phyloP scores from a whole-genome alignment of 2,113 vertebrate genomes.

The Rhea pennata region DNA sequence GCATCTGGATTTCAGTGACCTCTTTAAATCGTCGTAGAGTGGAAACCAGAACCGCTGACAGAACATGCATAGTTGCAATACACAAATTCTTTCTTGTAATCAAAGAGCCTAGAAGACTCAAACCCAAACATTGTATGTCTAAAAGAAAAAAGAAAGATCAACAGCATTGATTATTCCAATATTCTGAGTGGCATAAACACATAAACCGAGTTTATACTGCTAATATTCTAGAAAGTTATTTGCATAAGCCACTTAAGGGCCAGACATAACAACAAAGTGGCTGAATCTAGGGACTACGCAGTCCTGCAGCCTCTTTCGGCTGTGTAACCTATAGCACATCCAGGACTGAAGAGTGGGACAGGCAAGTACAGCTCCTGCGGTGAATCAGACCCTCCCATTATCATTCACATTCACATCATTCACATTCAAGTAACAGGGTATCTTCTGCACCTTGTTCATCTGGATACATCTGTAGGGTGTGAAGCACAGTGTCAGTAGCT shows the following conservation, averaged over 20 bases:
- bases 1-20: slow-evolving; percentile 81
- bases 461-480: slow-evolving; percentile 92
- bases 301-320: background rate
- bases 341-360: background rate
- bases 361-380: background rate
- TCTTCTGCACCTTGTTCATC: slow-evolving; percentile 81
- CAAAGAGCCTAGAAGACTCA: slow-evolving; percentile 85
- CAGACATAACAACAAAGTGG: background rate
- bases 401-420: background rate
- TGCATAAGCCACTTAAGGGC: background rate
- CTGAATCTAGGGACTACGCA: background rate
- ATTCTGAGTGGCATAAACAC: background rate
- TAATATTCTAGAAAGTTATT: background rate
- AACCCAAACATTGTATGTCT: slow-evolving; percentile 93
- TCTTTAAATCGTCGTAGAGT: slow-evolving; percentile 84
- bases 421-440: background rate
- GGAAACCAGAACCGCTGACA: slow-evolving; percentile 85
- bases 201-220: background rate
- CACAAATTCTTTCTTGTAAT: slow-evolving; percentile 88
- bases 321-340: background rate
- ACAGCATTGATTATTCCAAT: background rate
- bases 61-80: slow-evolving; percentile 82
- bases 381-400: background rate
- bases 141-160: slow-evolving; percentile 26
- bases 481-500: slow-evolving; percentile 88